phyloP scores from a whole-genome alignment of 1,140 invertebrate genomes.

The Drosophila repleta region DNA sequence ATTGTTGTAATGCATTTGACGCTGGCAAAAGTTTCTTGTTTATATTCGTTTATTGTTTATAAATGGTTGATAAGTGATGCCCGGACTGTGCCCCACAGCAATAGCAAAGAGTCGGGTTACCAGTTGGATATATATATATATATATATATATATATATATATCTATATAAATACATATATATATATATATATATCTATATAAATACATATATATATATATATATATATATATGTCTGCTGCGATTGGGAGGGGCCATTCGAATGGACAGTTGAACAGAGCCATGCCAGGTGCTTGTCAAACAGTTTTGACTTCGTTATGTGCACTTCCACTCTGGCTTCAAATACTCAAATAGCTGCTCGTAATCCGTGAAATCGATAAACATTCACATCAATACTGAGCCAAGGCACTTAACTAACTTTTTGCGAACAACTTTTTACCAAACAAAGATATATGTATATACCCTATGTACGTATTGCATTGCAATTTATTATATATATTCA shows the following conservation, averaged over 20 bases:
- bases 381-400: slow-evolving; percentile 9
- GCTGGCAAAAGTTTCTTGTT: slow-evolving; percentile 72
- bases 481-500: slow-evolving; percentile 10
- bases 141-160: too few species aligned
- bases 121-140: not conserved
- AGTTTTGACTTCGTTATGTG: slow-evolving; percentile 32
- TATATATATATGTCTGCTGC: too few species aligned
- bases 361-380: slow-evolving; percentile 29
- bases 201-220: too few species aligned
- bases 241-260: not conserved
- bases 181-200: too few species aligned
- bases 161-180: too few species aligned
- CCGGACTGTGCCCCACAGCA: slow-evolving; percentile 20
- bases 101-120: slow-evolving; percentile 1
- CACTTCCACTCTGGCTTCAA: slow-evolving; percentile 8
- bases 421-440: not conserved
- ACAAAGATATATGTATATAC: not conserved
- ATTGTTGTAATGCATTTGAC: slow-evolving; percentile 72
- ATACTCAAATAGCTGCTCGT: slow-evolving; percentile 12
- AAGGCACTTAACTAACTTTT: slow-evolving; percentile 13
- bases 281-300: slow-evolving; percentile 45
- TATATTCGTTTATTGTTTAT: slow-evolving; percentile 81
- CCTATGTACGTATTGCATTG: not conserved
- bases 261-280: not conserved
- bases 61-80: slow-evolving; percentile 79